Evolutionary conservation across 2,888 invertebrate species (phyloP), one percentile per base, ranked within the genome.

Genomic region (Mesorhabditis spiculigera): DNA sequence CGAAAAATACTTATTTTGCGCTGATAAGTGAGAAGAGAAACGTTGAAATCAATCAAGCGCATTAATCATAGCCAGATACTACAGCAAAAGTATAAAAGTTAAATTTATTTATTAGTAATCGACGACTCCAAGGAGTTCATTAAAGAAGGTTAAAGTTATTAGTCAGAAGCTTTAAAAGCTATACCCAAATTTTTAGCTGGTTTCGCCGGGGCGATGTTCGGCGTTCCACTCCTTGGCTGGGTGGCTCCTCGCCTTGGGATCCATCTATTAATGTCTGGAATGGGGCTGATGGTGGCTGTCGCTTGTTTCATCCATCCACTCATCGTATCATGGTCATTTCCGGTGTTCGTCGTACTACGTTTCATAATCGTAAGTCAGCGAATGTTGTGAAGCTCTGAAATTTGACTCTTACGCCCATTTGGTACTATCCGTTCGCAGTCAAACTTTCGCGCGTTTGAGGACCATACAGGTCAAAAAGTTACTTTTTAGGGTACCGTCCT

Each of bases 181-280:
- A 28, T 28, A 28, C 28, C 28, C n/a, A 50, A 50, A 50, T 50
- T 50, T 50, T 50, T n/a, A 50, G 58, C 58, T n/a, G 58, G 58
- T 50, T 50, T 50, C 58, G 58, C 58, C 58, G 58, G 58, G n/a
- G 58, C 58, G 10, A 50, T 50, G 58, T 50, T 50, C 58, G 58
- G 58, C 8, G 58, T 50, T 10, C 58, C 58, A n/a, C 8, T 50
- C n/a, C 58, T 50, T n/a, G 58, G 58, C 3, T 50, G 8, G 58
- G n/a, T 50, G 58, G n/a, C 58, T 3, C 10, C 58, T 13, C 8
- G n/a, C 8, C n/a, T 10, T 2, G 58, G 58, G n/a, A 50, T 50
- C 10, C 58, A 50, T n/a, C 58, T 10, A 50, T 13, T 50, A n/a
- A 50, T 50, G 58, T 50, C 58, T 50, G 58, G 58, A 50, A 50